These are phyloP conservation scores for Tetrao urogallus DNA, from an alignment of 2,113 vertebrate genomes.

Conservation along the genomic window DNA sequence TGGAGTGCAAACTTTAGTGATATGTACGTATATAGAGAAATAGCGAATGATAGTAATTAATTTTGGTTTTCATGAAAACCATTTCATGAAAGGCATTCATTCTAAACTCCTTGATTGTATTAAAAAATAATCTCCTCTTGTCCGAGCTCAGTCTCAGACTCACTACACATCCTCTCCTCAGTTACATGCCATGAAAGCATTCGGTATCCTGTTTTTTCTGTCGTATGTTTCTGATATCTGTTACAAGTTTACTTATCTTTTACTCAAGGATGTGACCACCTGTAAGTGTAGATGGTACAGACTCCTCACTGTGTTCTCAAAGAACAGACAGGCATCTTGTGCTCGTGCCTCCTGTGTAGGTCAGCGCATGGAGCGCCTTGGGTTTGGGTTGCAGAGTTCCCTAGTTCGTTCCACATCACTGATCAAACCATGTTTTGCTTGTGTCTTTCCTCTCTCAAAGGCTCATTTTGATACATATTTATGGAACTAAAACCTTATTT, in stretches of 20 bases:
- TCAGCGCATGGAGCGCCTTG: accelerated
- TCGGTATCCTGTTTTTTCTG: neutral
- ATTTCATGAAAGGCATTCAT: neutral
- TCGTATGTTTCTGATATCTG: neutral
- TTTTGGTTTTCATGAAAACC: neutral
- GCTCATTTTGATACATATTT: neutral
- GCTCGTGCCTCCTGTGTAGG: neutral
- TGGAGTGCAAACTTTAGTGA: neutral
- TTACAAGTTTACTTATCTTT: neutral
- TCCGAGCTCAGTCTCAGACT: neutral
- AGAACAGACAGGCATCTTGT: neutral
- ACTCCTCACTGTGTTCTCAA: neutral
- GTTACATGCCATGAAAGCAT: neutral
- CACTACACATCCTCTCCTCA: neutral
- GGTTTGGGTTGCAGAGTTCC: neutral
- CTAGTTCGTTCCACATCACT: neutral
- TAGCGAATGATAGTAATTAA: neutral
- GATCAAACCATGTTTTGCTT: neutral
- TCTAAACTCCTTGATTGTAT: neutral
- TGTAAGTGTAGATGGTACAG: neutral
- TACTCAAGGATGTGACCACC: neutral
- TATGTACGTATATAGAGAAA: neutral
- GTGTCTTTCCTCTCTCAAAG: neutral
- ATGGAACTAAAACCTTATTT: neutral
- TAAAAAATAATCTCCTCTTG: neutral